Base-by-base conservation (phyloP, 2,888 invertebrate genomes). In the Rosalia funebris region DNA sequence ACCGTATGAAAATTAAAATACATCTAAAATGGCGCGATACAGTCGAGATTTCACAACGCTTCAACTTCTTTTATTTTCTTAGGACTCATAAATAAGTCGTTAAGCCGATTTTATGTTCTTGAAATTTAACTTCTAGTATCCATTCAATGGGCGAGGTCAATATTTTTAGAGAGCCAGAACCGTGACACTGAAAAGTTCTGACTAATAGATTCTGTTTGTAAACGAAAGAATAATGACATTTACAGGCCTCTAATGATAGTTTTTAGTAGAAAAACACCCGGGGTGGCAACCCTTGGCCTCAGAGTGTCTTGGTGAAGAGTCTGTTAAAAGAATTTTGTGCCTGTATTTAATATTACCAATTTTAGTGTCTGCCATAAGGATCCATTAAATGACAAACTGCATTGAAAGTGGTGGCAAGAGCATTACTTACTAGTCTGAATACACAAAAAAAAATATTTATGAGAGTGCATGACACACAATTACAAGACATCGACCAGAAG, bases 181-280 rank as follows among this genome's bases (percentile, higher is more conserved):
- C 58, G 36, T 59, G 46, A 53, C 20, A 31, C 39, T 34, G 47
- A 48, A 48, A 11, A 53, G 53, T 32, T 31, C 61, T 62, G 57
- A 47, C 48, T 53, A 62, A 62, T 62, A 46, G 52, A 52, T 59
- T 56, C 34, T 52, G 62, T 58, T 62, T 50, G 54, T 45, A 46
- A 46, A 36, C 19, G 55, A 56, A 54, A 60, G 62, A 64, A 64
- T 69, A 72, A 72, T 69, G 71, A 70, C 70, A 68, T 69, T 63
- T 65, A 69, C 71, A 71, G 70, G 56, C 68, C 46, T 42, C 52
- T 46, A 37, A 62, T 56, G 57, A 53, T 52, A 34, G 54, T 63
- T 60, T 58, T 61, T 55, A 58, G 48, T 46, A 41, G 57, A 62
- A 56, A 62, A 57, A 42, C 59, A 57, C 50, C 54, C 62, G 37